These are phyloP conservation scores for Dasyornis broadbenti DNA, from an alignment of 2,113 vertebrate species.

Conservation along the genomic window DNA sequence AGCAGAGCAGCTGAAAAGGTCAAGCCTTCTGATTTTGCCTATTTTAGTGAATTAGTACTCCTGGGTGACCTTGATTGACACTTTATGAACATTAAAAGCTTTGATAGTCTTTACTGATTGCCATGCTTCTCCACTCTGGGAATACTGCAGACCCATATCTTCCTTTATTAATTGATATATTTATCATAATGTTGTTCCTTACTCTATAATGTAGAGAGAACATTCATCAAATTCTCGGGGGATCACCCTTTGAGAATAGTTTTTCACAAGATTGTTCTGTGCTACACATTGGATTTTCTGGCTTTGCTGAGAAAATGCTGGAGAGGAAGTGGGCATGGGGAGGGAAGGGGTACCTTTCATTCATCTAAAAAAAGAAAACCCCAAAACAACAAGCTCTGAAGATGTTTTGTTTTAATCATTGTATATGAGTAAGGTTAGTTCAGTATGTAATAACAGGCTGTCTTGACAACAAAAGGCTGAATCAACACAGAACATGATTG, in stretches of 20 bases:
- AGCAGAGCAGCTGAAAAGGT: neutral
- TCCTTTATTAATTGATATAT: slow-evolving; percentile 36
- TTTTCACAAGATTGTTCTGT: neutral
- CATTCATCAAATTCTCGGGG: neutral
- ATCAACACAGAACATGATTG: slow-evolving; percentile 36
- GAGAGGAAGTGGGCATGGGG: neutral
- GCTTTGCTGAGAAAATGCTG: neutral
- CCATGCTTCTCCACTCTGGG: neutral
- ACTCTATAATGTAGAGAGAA: neutral
- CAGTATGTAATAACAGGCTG: slow-evolving; percentile 52
- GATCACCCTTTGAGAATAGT: neutral
- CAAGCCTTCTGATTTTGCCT: neutral
- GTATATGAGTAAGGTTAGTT: neutral
- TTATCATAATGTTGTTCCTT: neutral
- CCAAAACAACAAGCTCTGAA: neutral
- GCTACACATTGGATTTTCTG: neutral
- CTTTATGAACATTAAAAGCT: neutral
- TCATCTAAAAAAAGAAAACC: neutral
- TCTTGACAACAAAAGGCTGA: slow-evolving; percentile 59
- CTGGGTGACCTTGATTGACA: neutral
- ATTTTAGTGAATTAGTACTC: neutral
- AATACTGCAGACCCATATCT: neutral
- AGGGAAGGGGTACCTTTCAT: neutral
- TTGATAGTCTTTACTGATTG: slow-evolving; percentile 21
- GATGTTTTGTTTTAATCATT: slow-evolving; percentile 28